Evolutionary conservation across 2,113 vertebrate genomes (phyloP).

Genomic region (Pollachius pollachius): DNA sequence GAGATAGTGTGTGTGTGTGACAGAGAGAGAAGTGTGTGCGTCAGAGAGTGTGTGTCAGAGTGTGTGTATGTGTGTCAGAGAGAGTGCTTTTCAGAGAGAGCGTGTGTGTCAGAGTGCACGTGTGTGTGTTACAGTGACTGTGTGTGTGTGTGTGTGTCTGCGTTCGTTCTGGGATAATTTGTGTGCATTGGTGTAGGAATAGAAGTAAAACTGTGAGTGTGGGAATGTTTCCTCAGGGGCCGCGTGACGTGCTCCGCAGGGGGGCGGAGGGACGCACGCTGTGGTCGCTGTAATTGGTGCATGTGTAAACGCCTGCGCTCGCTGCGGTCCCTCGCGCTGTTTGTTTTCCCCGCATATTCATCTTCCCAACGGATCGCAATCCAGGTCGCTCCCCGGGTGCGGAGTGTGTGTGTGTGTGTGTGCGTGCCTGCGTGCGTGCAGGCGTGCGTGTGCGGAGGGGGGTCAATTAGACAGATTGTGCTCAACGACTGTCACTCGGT

Average conservation of each 20-base stretch:
- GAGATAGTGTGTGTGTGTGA: background rate
- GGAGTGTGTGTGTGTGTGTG: no score
- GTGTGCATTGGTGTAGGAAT: slow-evolving; percentile 22
- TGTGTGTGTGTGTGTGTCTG: slow-evolving; percentile 7
- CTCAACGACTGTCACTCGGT: slow-evolving; percentile 1
- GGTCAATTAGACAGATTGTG: slow-evolving; percentile 23
- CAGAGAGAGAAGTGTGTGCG: background rate
- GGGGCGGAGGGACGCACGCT: slow-evolving; percentile 50
- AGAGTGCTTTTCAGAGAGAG: background rate
- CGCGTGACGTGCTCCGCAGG: slow-evolving; percentile 44
- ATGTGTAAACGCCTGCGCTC: slow-evolving; percentile 55
- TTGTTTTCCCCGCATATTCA: slow-evolving; percentile 46
- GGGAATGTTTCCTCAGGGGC: slow-evolving; percentile 64
- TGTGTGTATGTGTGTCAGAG: background rate
- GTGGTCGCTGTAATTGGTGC: slow-evolving; percentile 64
- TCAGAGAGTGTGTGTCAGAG: background rate
- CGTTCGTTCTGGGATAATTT: slow-evolving; percentile 14
- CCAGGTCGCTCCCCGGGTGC: slow-evolving; percentile 23
- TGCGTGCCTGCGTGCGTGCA: no score
- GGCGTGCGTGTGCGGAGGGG: no score
- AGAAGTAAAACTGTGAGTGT: slow-evolving; percentile 36
- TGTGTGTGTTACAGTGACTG: background rate
- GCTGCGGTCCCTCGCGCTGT: slow-evolving; percentile 44
- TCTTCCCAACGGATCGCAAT: slow-evolving; percentile 44
- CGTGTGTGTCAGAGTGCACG: background rate